phyloP scores from a whole-genome alignment of 2,797 vertebrate species.

The Brotula barbata region DNA sequence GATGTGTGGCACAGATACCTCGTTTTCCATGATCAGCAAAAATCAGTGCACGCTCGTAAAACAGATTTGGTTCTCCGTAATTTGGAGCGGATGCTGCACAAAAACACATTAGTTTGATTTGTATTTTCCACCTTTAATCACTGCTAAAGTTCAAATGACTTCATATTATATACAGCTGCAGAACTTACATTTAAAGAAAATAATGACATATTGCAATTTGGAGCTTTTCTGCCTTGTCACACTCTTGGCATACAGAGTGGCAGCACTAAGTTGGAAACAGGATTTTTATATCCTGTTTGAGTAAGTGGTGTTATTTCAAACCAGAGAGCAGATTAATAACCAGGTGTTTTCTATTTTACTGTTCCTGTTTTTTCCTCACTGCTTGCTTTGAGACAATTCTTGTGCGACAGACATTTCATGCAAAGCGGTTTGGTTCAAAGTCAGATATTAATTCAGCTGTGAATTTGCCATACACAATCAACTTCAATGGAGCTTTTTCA shows the following conservation, averaged over 20 bases:
- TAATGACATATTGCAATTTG: not conserved
- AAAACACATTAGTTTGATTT: constrained; percentile 15
- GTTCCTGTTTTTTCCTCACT: constrained; percentile 50
- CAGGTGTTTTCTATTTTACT: constrained; percentile 67
- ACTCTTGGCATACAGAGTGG: constrained; percentile 10
- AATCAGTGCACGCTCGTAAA: constrained; percentile 19
- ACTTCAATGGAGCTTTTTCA: not conserved
- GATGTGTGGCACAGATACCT: constrained; percentile 14
- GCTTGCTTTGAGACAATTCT: constrained; percentile 28
- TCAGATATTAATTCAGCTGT: constrained; percentile 23
- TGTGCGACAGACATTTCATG: constrained; percentile 33
- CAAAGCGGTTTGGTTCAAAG: constrained; percentile 28
- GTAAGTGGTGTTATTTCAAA: constrained; percentile 60
- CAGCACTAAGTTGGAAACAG: constrained; percentile 18
- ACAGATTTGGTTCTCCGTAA: constrained; percentile 13
- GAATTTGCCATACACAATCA: constrained; percentile 9
- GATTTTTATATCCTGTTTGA: constrained; percentile 21
- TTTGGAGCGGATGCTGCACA: constrained; percentile 13
- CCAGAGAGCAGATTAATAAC: constrained; percentile 45
- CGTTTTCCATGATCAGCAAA: constrained; percentile 26
- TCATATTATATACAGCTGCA: no score
- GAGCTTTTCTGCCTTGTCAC: constrained; percentile 1
- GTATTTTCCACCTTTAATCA: constrained; percentile 14
- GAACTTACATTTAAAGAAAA: not conserved
- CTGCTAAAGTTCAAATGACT: constrained; percentile 12